Evolutionary conservation across 2,888 invertebrate genomes (phyloP).

Genomic region (Idaea straminata): DNA sequence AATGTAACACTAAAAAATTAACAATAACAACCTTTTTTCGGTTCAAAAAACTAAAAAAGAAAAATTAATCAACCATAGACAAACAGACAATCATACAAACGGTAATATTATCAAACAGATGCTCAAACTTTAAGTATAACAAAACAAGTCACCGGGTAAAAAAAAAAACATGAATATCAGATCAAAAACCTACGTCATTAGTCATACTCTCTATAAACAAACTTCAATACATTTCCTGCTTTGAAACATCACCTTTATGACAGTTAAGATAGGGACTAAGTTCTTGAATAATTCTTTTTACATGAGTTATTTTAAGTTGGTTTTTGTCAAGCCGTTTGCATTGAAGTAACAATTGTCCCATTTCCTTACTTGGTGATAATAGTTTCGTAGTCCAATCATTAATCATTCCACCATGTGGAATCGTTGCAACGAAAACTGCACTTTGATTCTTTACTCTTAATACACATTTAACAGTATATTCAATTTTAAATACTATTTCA

Average conservation of each 20-base stretch:
- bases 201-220: conserved; percentile 69
- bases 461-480: conserved; percentile 42
- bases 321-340: conserved; percentile 55
- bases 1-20: neutral
- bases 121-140: conserved; percentile 76
- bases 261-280: neutral
- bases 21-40: neutral
- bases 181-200: conserved; percentile 78
- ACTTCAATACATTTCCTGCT: conserved; percentile 1
- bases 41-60: conserved; percentile 30
- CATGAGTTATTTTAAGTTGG: conserved; percentile 26
- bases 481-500: conserved; percentile 25
- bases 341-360: conserved; percentile 65
- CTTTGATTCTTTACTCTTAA: conserved; percentile 64
- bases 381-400: conserved; percentile 70
- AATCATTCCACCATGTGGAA: conserved; percentile 71
- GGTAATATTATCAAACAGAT: conserved; percentile 70
- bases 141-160: conserved; percentile 62
- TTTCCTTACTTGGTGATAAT: conserved; percentile 62
- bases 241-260: conserved; percentile 32
- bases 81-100: conserved; percentile 53
- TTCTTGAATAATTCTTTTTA: conserved; percentile 11
- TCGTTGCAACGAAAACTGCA: conserved; percentile 66
- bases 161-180: conserved; percentile 76
- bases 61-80: conserved; percentile 40